Evolutionary conservation across 2,888 invertebrate genomes (phyloP).

Genomic region (Drosophila yooni): DNA sequence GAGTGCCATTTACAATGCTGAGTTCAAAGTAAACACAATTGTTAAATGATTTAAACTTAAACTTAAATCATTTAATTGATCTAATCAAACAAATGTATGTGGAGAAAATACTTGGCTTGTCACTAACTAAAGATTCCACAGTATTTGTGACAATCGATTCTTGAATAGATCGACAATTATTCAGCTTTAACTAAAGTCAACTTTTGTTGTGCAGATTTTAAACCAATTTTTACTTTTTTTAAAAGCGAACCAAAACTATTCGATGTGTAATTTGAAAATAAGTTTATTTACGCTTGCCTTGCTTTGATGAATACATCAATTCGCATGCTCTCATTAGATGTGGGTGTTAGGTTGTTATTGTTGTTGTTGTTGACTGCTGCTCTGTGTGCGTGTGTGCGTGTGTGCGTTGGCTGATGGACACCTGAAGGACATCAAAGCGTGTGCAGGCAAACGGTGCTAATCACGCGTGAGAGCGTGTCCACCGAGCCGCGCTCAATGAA

Average conservation of each 20-base stretch:
- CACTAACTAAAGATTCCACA: not conserved
- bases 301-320: constrained; percentile 47
- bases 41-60: not conserved
- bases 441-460: constrained; percentile 56
- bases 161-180: not conserved
- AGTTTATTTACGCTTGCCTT: constrained; percentile 4
- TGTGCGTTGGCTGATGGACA: constrained; percentile 30
- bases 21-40: not conserved
- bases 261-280: constrained; percentile 16
- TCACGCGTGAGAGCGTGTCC: constrained; percentile 71
- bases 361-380: constrained; percentile 7
- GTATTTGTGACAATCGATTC: not conserved
- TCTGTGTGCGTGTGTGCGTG: constrained; percentile 4
- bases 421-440: constrained; percentile 61
- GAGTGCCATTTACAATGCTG: not conserved
- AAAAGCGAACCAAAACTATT: constrained; percentile 10
- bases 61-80: not conserved
- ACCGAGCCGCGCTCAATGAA: constrained; percentile 45
- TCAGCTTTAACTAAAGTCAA: not conserved
- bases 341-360: not conserved
- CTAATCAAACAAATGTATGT: not conserved
- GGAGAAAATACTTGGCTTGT: not conserved
- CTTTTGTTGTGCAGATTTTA: not conserved
- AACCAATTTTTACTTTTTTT: constrained; percentile 1
- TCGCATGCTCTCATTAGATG: constrained; percentile 15